These are phyloP conservation scores for Lutjanus erythropterus DNA, from an alignment of 2,113 vertebrate species.

Conservation along the genomic window DNA sequence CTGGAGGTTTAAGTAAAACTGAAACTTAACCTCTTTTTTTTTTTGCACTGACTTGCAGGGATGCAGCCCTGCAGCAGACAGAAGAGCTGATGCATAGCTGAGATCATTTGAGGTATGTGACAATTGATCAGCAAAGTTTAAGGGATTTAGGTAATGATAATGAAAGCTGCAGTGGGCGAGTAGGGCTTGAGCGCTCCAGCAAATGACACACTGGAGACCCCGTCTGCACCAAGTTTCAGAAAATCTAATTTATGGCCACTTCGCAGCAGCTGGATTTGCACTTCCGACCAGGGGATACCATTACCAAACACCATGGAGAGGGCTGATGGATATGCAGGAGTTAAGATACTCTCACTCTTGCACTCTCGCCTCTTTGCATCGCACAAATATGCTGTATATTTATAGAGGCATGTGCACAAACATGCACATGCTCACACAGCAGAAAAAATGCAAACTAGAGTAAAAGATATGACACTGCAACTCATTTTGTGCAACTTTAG, in stretches of 20 bases:
- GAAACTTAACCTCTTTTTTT: constrained; percentile 8
- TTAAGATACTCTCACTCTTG: constrained; percentile 14
- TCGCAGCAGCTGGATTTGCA: constrained; percentile 83
- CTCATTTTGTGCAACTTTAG: background rate
- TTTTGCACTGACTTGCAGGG: background rate
- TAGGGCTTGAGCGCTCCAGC: constrained; percentile 36
- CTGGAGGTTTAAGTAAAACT: constrained; percentile 31
- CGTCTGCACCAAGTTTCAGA: constrained; percentile 74
- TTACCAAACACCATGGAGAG: constrained; percentile 77
- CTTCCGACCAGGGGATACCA: constrained; percentile 82
- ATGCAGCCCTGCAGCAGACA: constrained; percentile 1
- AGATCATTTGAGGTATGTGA: constrained; percentile 41
- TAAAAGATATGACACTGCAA: background rate
- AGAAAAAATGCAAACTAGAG: background rate
- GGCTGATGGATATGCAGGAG: constrained; percentile 53
- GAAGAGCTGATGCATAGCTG: constrained; percentile 13
- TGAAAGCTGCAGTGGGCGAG: constrained; percentile 55
- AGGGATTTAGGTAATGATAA: constrained; percentile 69
- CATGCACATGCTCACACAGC: background rate
- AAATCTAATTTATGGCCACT: constrained; percentile 83
- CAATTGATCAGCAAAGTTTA: constrained; percentile 56
- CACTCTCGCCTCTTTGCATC: constrained; percentile 20
- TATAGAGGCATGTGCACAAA: constrained; percentile 15
- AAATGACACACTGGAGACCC: constrained; percentile 70
- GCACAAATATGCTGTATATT: constrained; percentile 35